Conservation (phyloP, 1,140 invertebrate species). For the Drosophila tropicalis region DNA sequence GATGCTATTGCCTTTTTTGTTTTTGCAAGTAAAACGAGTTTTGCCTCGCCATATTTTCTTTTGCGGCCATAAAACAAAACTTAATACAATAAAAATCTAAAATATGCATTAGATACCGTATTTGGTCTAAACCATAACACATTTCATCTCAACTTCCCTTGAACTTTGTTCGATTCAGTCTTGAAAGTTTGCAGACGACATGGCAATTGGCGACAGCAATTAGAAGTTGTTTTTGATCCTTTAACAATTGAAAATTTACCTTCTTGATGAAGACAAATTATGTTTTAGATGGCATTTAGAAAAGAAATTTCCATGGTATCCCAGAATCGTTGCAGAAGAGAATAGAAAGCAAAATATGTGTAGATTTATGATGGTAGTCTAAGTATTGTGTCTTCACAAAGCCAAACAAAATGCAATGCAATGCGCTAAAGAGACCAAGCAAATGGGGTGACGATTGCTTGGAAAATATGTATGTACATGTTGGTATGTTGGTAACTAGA, state of each 20-base stretch:
- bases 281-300: not conserved
- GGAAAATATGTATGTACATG: no score
- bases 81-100: constrained; percentile 1
- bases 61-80: constrained; percentile 9
- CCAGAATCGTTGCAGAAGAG: constrained; percentile 11
- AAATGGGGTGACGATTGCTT: not conserved
- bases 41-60: constrained; percentile 15
- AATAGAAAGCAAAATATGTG: constrained; percentile 45
- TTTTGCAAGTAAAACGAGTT: constrained; percentile 43
- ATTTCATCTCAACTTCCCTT: no score
- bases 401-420: constrained; percentile 51
- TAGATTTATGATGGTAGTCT: constrained; percentile 7
- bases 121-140: not conserved
- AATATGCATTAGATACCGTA: constrained; percentile 5
- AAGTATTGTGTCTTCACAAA: not conserved
- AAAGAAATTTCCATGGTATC: not conserved
- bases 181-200: no score
- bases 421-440: not conserved
- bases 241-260: no score
- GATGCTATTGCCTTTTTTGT: constrained; percentile 16
- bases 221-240: not conserved
- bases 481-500: no score
- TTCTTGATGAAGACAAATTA: no score
- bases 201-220: not conserved
- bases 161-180: no score